Conservation (phyloP, 92 coral and sea anemone genomes). For the Metridium senile region DNA sequence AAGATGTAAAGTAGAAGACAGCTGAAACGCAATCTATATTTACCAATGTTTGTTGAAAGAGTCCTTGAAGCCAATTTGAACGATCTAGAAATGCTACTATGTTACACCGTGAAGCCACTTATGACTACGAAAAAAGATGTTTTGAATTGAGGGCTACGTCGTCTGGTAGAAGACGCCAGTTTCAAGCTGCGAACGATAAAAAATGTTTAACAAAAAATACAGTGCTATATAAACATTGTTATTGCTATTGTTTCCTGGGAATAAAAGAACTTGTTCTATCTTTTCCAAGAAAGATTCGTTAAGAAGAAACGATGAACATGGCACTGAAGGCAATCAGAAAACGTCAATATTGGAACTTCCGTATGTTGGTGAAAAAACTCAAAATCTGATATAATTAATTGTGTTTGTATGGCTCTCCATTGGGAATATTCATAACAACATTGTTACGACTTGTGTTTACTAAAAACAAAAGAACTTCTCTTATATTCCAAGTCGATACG, state of each 20-base stretch:
- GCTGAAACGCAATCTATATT: background rate
- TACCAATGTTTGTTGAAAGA: background rate
- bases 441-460: too few species aligned
- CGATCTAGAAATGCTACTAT: background rate
- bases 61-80: background rate
- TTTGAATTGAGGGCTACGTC: background rate
- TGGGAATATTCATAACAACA: too few species aligned
- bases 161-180: background rate
- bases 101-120: background rate
- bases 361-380: too few species aligned
- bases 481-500: too few species aligned
- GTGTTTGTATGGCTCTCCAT: too few species aligned
- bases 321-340: too few species aligned
- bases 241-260: background rate
- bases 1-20: background rate
- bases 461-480: too few species aligned
- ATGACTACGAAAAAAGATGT: background rate
- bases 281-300: background rate
- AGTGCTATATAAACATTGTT: background rate
- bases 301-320: too few species aligned
- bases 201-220: background rate
- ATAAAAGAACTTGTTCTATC: background rate
- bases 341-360: too few species aligned
- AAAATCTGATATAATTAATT: too few species aligned
- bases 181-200: conserved; percentile 1